Evolutionary conservation across 2,113 vertebrate genomes (phyloP), one percentile per base, ranked within the genome.

Genomic region (Anthoscopus minutus): DNA sequence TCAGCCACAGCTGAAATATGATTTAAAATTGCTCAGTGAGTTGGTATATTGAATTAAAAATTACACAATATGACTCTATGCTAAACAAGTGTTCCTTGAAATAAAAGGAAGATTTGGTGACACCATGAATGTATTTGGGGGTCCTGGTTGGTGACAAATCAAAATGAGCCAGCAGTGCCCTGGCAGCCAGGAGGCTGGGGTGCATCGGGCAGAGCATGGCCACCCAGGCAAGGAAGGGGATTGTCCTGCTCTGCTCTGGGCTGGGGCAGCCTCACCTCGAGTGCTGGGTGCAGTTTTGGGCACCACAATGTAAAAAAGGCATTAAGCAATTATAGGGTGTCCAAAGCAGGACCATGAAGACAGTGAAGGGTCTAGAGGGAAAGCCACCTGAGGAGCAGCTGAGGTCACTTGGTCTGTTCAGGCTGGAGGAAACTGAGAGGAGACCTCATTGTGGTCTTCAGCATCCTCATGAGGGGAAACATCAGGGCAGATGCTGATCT

Each of bases 371-470:
- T 42, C 23, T 58, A 20, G 33, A 66, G 33, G 12, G 3, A 10
- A 66, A 65, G 51, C 22, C 9, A 2, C 0, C 0, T 50, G 22
- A 37, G 37, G 66, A 44, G 13, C 0, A 0, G 6, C 66, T 80
- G 86, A 80, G 24, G 9, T 30, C 31, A 22, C 42, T 57, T 50
- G 35, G 9, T 17, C 9, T 65, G 37, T 23, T 88, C 58, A 73
- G 27, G 31, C 58, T 67, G 44, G 2, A 35, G 17, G 42, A 65
- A 4, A 28, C 38, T 57, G 69, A 42, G 44, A 6, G 37, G 51
- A 37, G 60, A 30, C 5, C 58, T 81, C 50, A 13, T 1, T 33
- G 9, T 27, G 22, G 4, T 37, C 20, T 57, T 44, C 2, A 16
- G 18, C 44, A 58, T 58, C 37, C 27, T 44, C 22, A 20, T 0